Base-by-base conservation (phyloP, 1,140 invertebrate species). In the Cheumatopsyche charites region DNA sequence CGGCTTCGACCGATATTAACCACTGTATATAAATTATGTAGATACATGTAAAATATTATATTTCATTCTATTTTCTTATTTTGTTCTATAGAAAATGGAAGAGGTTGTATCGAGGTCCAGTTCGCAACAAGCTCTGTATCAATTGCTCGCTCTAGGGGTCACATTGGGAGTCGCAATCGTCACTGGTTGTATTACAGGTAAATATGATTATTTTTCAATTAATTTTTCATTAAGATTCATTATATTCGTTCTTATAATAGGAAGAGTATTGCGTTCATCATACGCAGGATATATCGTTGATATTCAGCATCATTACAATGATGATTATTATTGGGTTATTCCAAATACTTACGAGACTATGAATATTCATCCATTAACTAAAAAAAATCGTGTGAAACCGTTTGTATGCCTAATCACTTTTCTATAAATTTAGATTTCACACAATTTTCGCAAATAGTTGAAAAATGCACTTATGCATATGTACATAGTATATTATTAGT, bases 141-240 rank as follows among this genome's bases (percentile, higher is more conserved):
- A 97, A 85, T 81, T 94, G 49, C 80, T 91, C 4, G 90, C 91
- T 1, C 83, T 96, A 6, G 82, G 81, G 2, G 79, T 92, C 4
- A 95, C 94, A 0, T 61, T 96, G 0, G 80, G 79, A 7, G 84
- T 94, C 25, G 89, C 93, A 45, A 83, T 94, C 36, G 84, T 89
- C 65, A 89, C 90, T n/a, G 95, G 94, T 55, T 78, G 90, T 73
- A 73, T 94, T 67, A 93, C 94, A 82, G 95, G 95, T 95, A 82
- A 58, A 25, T 36, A 9, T 36, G 29, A 36, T 36, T 36, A 4
- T 36, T 36, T 36, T 36, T 36, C 9, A 9, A 36, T 36, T 36
- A 36, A 36, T 36, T 36, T 36, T 36, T 9, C 3, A 4, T 9
- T 42, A 11, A 12, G n/a, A 25, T 69, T 61, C 2, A 23, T n/a